Conservation (phyloP, 2,797 vertebrate genomes). For the Danionella dracula region DNA sequence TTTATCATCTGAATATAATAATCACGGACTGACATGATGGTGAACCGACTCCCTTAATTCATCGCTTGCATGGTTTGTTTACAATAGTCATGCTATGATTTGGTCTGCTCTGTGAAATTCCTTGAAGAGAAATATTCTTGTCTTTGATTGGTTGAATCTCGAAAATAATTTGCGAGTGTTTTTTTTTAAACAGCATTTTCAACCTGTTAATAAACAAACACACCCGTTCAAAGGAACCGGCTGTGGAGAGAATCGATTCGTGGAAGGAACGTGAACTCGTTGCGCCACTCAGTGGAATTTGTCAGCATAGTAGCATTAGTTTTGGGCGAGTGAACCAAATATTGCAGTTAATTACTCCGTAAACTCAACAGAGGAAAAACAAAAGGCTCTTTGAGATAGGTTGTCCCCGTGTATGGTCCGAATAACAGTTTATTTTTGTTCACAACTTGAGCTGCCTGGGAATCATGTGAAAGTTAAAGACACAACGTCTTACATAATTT, state of each 20-base stretch:
- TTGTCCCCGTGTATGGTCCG: too few relatives aligned
- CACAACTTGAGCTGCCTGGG: too few relatives aligned
- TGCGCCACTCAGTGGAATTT: not conserved
- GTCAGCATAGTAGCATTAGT: not conserved
- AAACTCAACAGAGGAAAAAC: conserved; percentile 34
- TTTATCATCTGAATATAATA: too few relatives aligned
- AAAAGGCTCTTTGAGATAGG: conserved; percentile 31
- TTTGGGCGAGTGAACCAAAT: not conserved
- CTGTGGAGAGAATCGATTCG: not conserved
- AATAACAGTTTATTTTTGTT: too few relatives aligned
- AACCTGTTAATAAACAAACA: too few relatives aligned
- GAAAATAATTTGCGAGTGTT: too few relatives aligned
- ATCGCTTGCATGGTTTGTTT: not conserved
- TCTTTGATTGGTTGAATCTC: not conserved
- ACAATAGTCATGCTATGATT: too few relatives aligned
- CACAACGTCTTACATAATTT: too few relatives aligned
- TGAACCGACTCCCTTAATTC: not conserved
- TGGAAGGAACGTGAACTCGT: not conserved
- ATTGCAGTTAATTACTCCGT: not conserved
- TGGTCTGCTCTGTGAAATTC: not conserved
- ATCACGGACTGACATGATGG: too few relatives aligned
- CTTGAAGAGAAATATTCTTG: too few relatives aligned
- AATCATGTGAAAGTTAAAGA: too few relatives aligned
- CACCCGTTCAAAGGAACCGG: not conserved
- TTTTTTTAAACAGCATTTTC: too few relatives aligned